These are phyloP conservation scores for Pheosia gnoma DNA, from an alignment of 2,888 invertebrate genomes.

Conservation along the genomic window DNA sequence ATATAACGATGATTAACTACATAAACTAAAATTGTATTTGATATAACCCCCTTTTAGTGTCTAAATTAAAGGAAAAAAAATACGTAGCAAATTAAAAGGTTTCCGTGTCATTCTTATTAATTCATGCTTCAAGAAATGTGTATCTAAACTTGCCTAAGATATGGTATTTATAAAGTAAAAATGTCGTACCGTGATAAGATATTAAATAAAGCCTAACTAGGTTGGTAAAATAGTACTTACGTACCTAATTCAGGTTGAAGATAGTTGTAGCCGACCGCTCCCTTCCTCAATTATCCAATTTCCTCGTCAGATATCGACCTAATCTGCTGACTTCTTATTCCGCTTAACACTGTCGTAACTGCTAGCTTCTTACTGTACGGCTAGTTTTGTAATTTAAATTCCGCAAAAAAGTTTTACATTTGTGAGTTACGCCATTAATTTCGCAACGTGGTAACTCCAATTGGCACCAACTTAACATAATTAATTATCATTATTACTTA, in stretches of 20 bases:
- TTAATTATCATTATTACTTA: too few species aligned
- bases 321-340: slow-evolving; percentile 37
- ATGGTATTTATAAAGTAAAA: too few species aligned
- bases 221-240: background rate
- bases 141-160: too few species aligned
- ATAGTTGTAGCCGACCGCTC: slow-evolving; percentile 48
- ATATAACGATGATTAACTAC: too few species aligned
- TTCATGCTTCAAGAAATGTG: too few species aligned
- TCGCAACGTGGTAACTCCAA: background rate
- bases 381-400: background rate
- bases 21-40: too few species aligned
- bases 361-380: background rate
- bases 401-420: background rate
- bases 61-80: too few species aligned
- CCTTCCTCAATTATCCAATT: slow-evolving; percentile 80
- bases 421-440: background rate
- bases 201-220: too few species aligned
- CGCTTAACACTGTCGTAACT: slow-evolving; percentile 16
- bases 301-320: slow-evolving; percentile 68
- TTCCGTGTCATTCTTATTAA: too few species aligned
- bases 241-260: background rate
- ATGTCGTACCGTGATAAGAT: too few species aligned
- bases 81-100: too few species aligned
- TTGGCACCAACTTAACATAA: background rate
- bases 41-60: too few species aligned